Evolutionary conservation across 2,888 invertebrate species (phyloP).

Genomic region (Tetropium fuscum): DNA sequence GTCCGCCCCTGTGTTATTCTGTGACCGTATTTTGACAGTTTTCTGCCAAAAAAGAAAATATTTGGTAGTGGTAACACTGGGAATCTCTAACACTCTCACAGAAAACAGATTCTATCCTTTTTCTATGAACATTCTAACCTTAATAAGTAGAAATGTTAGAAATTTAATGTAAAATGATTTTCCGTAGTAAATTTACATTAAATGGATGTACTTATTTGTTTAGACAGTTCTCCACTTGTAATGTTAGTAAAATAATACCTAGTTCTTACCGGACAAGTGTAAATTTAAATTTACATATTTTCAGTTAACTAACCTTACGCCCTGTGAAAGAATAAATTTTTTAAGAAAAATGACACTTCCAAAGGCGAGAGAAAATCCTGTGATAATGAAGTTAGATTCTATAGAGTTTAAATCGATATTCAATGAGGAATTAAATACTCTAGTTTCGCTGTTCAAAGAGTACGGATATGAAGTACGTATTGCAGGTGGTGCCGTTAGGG

Average conservation of each 20-base stretch:
- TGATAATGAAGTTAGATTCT: conserved; percentile 75
- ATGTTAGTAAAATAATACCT: conserved; percentile 28
- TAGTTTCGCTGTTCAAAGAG: conserved; percentile 83
- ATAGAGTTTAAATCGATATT: conserved; percentile 84
- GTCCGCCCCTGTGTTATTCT: too few species aligned
- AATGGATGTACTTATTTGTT: conserved; percentile 21
- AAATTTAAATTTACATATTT: conserved; percentile 8
- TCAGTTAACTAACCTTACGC: conserved; percentile 34
- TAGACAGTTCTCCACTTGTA: conserved; percentile 28
- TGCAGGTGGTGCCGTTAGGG: conserved; percentile 97
- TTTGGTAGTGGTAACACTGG: too few species aligned
- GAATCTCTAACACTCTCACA: too few species aligned
- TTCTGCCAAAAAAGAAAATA: too few species aligned
- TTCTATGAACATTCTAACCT: too few species aligned
- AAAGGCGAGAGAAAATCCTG: conserved; percentile 71
- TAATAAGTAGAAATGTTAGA: too few species aligned
- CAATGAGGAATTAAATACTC: conserved; percentile 80
- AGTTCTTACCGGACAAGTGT: background rate
- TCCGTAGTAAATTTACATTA: conserved; percentile 23
- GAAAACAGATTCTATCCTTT: too few species aligned
- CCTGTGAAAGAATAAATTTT: conserved; percentile 35
- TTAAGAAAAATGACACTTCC: conserved; percentile 58
- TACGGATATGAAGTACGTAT: conserved; percentile 89
- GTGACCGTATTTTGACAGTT: too few species aligned
- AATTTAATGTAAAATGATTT: conserved; percentile 34